These are phyloP conservation scores for Daktulosphaira vitifoliae DNA, from an alignment of 1,140 invertebrate genomes.

Conservation along the genomic window DNA sequence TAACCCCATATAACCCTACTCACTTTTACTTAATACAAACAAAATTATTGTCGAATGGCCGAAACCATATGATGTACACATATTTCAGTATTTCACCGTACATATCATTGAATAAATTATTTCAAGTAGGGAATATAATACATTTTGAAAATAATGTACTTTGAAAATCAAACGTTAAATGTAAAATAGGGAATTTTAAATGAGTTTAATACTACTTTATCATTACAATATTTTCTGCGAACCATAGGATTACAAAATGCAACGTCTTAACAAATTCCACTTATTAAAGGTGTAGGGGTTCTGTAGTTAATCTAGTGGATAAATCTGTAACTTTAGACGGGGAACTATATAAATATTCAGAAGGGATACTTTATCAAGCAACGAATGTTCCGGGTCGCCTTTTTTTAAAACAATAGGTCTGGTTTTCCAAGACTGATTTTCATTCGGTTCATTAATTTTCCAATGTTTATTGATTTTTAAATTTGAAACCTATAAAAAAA, in stretches of 20 bases:
- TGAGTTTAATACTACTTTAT: no score
- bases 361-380: slow-evolving; percentile 14
- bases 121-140: no score
- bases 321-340: neutral
- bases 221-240: neutral
- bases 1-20: no score
- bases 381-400: neutral
- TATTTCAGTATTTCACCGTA: no score
- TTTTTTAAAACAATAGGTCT: neutral
- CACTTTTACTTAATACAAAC: no score
- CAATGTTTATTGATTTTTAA: neutral
- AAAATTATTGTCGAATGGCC: no score
- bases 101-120: no score
- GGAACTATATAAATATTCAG: neutral
- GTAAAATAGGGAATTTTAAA: no score
- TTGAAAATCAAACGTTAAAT: no score
- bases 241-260: neutral
- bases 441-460: slow-evolving; percentile 5
- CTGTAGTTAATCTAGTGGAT: neutral
- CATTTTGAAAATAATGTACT: no score
- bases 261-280: neutral
- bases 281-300: slow-evolving; percentile 5
- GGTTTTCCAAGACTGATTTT: neutral
- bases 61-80: no score
- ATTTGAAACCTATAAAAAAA: slow-evolving; percentile 10